phyloP scores from a whole-genome alignment of 2,113 vertebrate genomes.

The Pyrgilauda ruficollis region DNA sequence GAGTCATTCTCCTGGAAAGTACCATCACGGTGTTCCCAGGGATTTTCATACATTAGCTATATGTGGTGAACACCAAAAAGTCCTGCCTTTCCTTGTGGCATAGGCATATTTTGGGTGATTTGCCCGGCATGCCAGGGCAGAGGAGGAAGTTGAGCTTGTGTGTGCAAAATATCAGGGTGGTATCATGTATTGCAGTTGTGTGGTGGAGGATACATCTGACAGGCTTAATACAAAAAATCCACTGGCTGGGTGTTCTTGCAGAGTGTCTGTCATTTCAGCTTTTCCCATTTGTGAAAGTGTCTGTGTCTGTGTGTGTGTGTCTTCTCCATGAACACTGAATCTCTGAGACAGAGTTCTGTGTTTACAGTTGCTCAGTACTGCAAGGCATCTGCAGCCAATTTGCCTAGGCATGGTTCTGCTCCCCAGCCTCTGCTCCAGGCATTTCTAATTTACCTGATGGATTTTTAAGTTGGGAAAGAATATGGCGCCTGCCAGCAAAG shows the following conservation, averaged over 20 bases:
- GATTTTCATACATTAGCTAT: background rate
- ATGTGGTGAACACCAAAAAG: background rate
- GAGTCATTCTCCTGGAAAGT: slow-evolving; percentile 31
- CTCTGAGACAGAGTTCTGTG: background rate
- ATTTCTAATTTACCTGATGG: background rate
- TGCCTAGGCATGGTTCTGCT: background rate
- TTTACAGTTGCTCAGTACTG: background rate
- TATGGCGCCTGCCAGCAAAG: background rate
- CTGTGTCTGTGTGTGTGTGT: background rate
- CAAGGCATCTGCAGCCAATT: background rate
- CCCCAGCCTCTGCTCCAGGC: background rate
- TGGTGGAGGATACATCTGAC: background rate
- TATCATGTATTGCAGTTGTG: background rate
- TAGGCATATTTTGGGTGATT: background rate
- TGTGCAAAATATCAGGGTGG: background rate
- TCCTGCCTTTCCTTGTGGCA: background rate
- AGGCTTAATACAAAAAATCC: background rate
- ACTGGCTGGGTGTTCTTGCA: background rate
- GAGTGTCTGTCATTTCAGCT: background rate
- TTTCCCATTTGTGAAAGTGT: background rate
- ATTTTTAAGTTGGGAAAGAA: background rate
- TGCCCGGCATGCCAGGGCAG: background rate
- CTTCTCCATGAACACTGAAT: background rate
- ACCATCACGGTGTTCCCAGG: background rate
- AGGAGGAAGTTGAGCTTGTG: background rate